Evolutionary conservation across 2,113 vertebrate species (phyloP).

Genomic region (Xenus cinereus): DNA sequence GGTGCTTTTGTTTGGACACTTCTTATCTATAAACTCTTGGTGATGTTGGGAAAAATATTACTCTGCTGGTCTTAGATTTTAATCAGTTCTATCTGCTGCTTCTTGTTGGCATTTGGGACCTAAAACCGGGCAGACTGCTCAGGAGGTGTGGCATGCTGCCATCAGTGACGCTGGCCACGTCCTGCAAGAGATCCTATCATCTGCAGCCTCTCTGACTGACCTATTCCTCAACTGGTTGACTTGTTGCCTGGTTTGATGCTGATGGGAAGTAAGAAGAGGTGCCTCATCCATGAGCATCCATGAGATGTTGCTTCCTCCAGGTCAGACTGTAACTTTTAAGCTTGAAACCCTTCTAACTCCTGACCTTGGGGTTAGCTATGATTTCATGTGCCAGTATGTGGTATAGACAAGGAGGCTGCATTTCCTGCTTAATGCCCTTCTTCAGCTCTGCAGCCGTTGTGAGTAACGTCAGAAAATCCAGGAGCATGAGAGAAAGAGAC

Average conservation of each 20-base stretch:
- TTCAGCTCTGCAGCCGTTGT: background rate
- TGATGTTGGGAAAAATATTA: background rate
- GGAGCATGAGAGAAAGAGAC: background rate
- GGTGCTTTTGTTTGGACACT: background rate
- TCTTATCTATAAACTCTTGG: background rate
- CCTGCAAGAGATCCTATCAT: background rate
- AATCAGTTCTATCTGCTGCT: background rate
- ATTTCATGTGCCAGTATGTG: background rate
- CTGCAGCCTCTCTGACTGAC: background rate
- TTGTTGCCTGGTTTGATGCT: background rate
- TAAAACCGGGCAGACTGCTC: background rate
- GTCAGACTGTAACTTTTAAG: background rate
- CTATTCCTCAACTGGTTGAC: background rate
- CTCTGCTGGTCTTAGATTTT: background rate
- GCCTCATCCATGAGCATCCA: background rate
- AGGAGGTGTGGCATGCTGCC: rapidly evolving
- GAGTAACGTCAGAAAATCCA: background rate
- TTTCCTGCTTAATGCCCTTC: background rate
- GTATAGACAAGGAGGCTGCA: background rate
- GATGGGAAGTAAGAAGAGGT: background rate
- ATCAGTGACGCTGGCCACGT: background rate
- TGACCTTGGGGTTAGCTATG: background rate
- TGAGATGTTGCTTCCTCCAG: background rate
- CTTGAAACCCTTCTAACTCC: background rate
- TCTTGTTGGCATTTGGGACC: background rate